These are phyloP conservation scores for Gopherus evgoodei DNA, from an alignment of 2,113 vertebrate genomes.

Conservation along the genomic window DNA sequence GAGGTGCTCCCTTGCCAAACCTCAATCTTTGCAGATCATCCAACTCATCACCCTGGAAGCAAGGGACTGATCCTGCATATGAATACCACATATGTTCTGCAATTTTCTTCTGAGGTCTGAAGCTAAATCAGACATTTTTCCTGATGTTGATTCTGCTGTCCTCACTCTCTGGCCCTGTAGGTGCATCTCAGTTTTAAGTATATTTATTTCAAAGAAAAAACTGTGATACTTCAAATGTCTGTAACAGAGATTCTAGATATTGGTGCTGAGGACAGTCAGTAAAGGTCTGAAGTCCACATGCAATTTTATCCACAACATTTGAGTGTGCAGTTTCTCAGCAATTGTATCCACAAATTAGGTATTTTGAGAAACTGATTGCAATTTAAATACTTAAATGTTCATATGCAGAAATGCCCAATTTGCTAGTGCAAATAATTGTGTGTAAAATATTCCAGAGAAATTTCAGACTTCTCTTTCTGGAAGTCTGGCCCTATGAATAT, in stretches of 20 bases:
- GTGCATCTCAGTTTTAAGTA: constrained; percentile 1
- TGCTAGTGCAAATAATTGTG: not conserved
- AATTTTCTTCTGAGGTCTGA: not conserved
- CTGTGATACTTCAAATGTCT: constrained; percentile 24
- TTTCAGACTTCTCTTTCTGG: not conserved
- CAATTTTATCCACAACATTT: not conserved
- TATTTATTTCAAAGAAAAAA: constrained; percentile 2
- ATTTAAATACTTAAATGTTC: not conserved
- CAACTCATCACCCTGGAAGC: not conserved
- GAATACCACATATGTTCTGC: no score
- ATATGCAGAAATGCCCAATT: not conserved
- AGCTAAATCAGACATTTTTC: not conserved
- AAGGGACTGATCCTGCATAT: not conserved
- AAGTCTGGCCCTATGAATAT: not conserved
- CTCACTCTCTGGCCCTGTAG: not conserved
- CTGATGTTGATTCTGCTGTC: not conserved
- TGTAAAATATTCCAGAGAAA: not conserved
- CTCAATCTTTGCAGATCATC: not conserved
- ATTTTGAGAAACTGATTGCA: not conserved
- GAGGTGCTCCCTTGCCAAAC: not conserved
- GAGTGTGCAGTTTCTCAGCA: not conserved
- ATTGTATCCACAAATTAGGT: not conserved
- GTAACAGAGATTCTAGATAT: not conserved
- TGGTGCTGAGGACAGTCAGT: not conserved
- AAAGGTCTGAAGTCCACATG: not conserved